Base-by-base conservation (phyloP, 2,797 vertebrate species). In the Lophius americanus region DNA sequence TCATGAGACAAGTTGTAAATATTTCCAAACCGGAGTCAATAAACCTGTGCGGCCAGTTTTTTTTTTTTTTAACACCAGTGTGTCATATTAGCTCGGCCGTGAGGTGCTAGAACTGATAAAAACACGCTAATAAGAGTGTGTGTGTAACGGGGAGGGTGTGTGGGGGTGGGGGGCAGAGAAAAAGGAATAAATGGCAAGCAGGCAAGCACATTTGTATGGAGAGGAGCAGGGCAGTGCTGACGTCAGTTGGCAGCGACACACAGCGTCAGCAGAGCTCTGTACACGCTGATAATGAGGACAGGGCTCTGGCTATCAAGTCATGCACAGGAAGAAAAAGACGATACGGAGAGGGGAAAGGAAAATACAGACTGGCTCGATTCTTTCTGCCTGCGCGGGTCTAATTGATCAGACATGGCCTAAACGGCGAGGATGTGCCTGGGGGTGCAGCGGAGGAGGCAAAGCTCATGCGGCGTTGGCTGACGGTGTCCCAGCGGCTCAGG, bases 91-190 rank as follows among this genome's bases (percentile, higher is more conserved):
- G 83, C 86, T 69, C 5, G 60, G 60, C 84, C 75, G 63, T n/a
- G 87, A 87, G 88, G 88, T 85, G 89, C 86, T 88, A 80, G 69
- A 85, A 88, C 75, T 88, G 84, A 89, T 90, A 84, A 89, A 90
- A 90, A 89, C 87, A 88, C 46, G 81, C 76, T 91, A 90, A 91
- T 89, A 88, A 78, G 85, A 85, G 85, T 57, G 64, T 33, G 41
- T 9, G 50, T 9, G 14, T 9, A 23, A 23, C 23, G 41, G 41
- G 7, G 41, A 9, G 3, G 4, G 37, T 39, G 87, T 57, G 64
- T 37, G 49, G 7, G 37, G 7, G 52, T 23, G 10, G 42, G 70
- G 73, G 42, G 64, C 69, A 43, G 64, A 64, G 73, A 76, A 76
- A 79, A 78, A 41, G 76, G 77, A 84, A 89, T 88, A 85, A 85